Percentiles rank a stretch among this genome's conserved stretches.
These are phyloP conservation scores for Cladopsammia gracilis DNA, from an alignment of 64 coral and sea anemone species.

Conservation along the genomic window DNA sequence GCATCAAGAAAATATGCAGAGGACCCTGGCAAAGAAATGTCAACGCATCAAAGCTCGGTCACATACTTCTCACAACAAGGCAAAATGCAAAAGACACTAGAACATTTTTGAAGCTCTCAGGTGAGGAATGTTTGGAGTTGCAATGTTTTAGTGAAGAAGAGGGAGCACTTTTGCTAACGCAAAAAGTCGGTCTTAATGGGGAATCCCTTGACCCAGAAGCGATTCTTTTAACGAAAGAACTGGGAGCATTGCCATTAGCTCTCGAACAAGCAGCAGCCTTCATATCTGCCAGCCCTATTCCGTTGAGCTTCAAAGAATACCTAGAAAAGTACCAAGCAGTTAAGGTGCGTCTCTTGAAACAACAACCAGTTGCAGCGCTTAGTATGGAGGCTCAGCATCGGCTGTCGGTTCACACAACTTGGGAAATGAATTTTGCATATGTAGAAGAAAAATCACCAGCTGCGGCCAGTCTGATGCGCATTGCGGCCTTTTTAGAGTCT, in stretches of 20 bases:
- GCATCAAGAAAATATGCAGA: constrained; percentile 16
- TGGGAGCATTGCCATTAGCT: constrained; percentile 54
- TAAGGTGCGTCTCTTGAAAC: background rate
- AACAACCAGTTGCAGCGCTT: background rate
- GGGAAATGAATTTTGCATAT: constrained; percentile 62
- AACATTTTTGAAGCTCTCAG: background rate
- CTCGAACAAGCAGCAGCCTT: constrained; percentile 57
- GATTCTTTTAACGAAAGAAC: background rate
- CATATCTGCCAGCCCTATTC: constrained; percentile 46
- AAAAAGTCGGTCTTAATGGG: background rate
- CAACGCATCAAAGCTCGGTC: background rate
- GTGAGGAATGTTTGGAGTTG: background rate
- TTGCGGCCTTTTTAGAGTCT: constrained; percentile 61
- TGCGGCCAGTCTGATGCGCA: constrained; percentile 54
- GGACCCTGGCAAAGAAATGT: constrained; percentile 27
- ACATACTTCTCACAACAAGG: constrained; percentile 46
- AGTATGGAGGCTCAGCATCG: constrained; percentile 51
- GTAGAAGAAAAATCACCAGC: constrained; percentile 35
- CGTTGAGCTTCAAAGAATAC: constrained; percentile 44
- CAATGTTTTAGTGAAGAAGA: constrained; percentile 45
- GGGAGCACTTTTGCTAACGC: constrained; percentile 24
- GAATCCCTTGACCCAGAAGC: constrained; percentile 2
- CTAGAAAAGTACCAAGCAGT: background rate
- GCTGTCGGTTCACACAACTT: constrained; percentile 62
- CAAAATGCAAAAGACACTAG: constrained; percentile 6